Base-by-base conservation (phyloP, 1,140 invertebrate genomes). In the Macrostomum lignano region DNA sequence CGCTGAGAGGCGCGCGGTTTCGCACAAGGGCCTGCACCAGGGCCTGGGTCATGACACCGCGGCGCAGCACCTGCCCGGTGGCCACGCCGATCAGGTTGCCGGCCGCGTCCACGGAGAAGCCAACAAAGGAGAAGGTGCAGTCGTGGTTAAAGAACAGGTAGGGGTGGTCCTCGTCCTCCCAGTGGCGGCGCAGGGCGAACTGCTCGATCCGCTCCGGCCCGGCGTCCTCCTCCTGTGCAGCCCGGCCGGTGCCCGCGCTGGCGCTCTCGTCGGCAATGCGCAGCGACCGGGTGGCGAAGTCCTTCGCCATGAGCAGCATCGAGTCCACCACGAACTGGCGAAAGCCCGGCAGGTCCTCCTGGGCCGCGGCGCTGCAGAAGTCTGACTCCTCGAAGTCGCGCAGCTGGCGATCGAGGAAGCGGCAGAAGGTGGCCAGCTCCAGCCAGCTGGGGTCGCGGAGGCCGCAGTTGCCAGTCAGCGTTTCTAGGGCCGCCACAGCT, bases 91-190 rank as follows among this genome's bases (percentile, higher is more conserved):
- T 25, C 14, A 51, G 21, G 35, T 49, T 41, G 3, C 48, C 48
- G 19, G 40, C 40, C 11, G 32, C 17, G 7, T 51, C 40, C 21
- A 52, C 45, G 28, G 43, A 43, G 36, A 52, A 52, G 14, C 49
- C 49, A 13, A 52, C 40, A 35, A 50, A 49, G 7, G 49, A 48
- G 2, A 44, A 41, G 15, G 42, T 28, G 2, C 37, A 34, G 34
- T 52, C 49, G 15, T 43, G 36, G 36, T 52, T 51, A 40, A 52
- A 52, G 33, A 51, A 52, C 7, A 51, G 33, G 36, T 52, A 52
- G 9, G 50, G 50, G 44, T 52, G 48, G n/a, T n/a, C n/a, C n/a
- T n/a, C n/a, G n/a, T n/a, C n/a, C n/a, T n/a, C n/a, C n/a, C n/a
- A n/a, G n/a, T n/a, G n/a, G n/a, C n/a, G n/a, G n/a, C n/a, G n/a